Percentiles rank a stretch among this genome's conserved stretches.
These are phyloP conservation scores for Myoxocephalus aenaeus DNA, from an alignment of 2,797 vertebrate genomes.

Conservation along the genomic window DNA sequence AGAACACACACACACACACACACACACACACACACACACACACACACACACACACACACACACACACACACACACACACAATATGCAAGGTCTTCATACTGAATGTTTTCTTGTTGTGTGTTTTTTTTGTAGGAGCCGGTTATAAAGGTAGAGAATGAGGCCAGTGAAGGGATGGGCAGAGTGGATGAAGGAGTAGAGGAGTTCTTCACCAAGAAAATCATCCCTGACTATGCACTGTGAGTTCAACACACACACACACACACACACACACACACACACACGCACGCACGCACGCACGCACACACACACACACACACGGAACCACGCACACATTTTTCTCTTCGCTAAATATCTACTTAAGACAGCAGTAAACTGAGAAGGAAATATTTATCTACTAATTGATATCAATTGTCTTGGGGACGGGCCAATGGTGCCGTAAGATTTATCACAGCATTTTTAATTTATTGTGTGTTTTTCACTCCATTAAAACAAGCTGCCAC, in stretches of 20 bases:
- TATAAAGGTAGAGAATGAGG: slow-evolving; percentile 87
- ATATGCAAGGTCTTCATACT: slow-evolving; percentile 10
- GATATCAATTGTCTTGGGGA: not conserved
- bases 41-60: not conserved
- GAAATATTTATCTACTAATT: not conserved
- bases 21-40: not conserved
- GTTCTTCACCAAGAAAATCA: slow-evolving; percentile 95
- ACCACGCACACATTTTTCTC: not conserved
- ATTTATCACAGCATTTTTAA: not conserved
- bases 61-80: not conserved
- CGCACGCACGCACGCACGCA: not conserved
- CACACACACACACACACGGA: not conserved
- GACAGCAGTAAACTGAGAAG: not conserved
- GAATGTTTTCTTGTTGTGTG: slow-evolving; percentile 22
- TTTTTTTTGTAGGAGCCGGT: slow-evolving; percentile 84
- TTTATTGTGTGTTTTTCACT: slow-evolving; percentile 1
- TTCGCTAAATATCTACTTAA: not conserved
- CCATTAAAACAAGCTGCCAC: not conserved
- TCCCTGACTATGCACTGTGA: slow-evolving; percentile 90
- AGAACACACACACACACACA: not conserved
- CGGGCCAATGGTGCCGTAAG: not conserved
- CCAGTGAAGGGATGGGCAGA: slow-evolving; percentile 87
- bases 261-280: not conserved
- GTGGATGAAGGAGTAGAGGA: slow-evolving; percentile 97
- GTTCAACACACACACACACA: slow-evolving; percentile 59